Evolutionary conservation across 2,888 invertebrate genomes (phyloP).

Genomic region (Dexiosoma caninum): DNA sequence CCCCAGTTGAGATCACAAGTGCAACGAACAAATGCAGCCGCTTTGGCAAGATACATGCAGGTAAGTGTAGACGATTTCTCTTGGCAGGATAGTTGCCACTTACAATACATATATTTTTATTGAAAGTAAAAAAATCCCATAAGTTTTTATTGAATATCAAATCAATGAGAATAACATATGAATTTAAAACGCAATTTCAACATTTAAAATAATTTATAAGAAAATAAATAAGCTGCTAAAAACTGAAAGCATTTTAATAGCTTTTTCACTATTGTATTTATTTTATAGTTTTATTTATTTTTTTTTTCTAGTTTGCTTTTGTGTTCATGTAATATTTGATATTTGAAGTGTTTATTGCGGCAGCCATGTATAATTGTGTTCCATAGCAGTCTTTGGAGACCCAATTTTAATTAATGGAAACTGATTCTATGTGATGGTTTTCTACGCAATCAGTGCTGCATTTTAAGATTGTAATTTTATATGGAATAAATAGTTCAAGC

Average conservation of each 20-base stretch:
- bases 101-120: slow-evolving; percentile 16
- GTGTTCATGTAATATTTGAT: not conserved
- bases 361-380: slow-evolving; percentile 36
- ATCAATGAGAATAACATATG: slow-evolving; percentile 33
- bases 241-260: slow-evolving; percentile 11
- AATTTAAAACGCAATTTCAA: slow-evolving; percentile 42
- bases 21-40: slow-evolving; percentile 80
- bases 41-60: slow-evolving; percentile 82
- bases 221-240: slow-evolving; percentile 15
- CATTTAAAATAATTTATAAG: no score
- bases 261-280: no score
- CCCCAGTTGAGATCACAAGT: slow-evolving; percentile 80
- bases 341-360: slow-evolving; percentile 29
- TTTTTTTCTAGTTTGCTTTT: no score
- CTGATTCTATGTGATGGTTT: not conserved
- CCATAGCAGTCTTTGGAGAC: slow-evolving; percentile 39
- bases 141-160: slow-evolving; percentile 1
- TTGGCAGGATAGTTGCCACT: not conserved
- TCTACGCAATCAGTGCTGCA: not conserved
- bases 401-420: slow-evolving; percentile 28
- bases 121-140: not conserved
- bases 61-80: slow-evolving; percentile 51
- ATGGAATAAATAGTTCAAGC: not conserved
- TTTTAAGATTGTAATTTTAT: not conserved
- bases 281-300: no score